Percentiles rank a stretch among this genome's conserved stretches.
Conservation (phyloP, 2,113 vertebrate genomes). For the Pterophyllum scalare region DNA sequence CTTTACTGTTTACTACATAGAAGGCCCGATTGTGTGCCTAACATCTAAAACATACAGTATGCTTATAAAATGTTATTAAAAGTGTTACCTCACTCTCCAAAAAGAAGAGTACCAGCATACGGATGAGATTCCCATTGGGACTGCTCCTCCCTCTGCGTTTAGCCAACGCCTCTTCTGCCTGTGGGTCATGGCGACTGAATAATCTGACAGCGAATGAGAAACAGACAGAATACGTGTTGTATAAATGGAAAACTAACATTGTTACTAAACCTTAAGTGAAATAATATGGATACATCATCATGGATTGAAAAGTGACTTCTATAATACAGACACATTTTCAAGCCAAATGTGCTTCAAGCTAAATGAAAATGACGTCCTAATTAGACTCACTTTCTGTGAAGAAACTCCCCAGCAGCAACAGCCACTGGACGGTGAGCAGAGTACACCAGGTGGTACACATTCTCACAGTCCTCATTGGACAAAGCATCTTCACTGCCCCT, state of each 20-base stretch:
- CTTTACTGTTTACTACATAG: no score
- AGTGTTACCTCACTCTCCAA: slow-evolving; percentile 98
- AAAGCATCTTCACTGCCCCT: slow-evolving; percentile 98
- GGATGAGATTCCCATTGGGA: slow-evolving; percentile 97
- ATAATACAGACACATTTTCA: no score
- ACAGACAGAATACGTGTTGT: neutral
- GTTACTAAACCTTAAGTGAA: neutral
- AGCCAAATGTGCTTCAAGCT: no score
- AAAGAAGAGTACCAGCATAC: slow-evolving; percentile 99
- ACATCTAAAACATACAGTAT: neutral
- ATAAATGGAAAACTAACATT: neutral
- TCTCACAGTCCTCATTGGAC: slow-evolving; percentile 99
- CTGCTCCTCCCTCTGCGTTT: slow-evolving; percentile 97
- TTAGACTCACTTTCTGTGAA: slow-evolving; percentile 95
- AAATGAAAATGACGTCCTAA: no score
- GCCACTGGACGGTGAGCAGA: slow-evolving; percentile 97
- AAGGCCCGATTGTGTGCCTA: neutral
- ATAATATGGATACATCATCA: neutral
- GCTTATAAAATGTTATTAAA: neutral
- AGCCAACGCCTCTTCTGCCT: slow-evolving; percentile 96
- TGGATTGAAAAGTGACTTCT: no score
- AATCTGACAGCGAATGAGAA: slow-evolving; percentile 73
- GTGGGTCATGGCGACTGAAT: slow-evolving; percentile 97
- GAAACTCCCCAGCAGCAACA: slow-evolving; percentile 96
- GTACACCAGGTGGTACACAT: slow-evolving; percentile 98